phyloP scores from a whole-genome alignment of 2,888 invertebrate genomes.

The Callimorpha dominula region DNA sequence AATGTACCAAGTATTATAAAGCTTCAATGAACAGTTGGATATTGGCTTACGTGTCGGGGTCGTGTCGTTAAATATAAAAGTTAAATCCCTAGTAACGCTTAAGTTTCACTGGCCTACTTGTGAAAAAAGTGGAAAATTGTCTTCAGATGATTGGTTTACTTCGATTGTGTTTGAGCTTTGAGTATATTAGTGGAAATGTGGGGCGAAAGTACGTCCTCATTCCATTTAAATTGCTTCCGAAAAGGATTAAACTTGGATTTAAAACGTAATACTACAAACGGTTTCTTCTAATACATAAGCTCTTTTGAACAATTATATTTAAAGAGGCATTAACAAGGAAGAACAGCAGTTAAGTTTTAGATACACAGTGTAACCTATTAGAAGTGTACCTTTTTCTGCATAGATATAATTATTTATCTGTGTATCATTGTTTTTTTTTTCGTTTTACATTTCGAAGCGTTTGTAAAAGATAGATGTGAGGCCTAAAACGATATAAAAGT shows the following conservation, averaged over 20 bases:
- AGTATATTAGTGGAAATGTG: slow-evolving; percentile 20
- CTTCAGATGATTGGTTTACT: slow-evolving; percentile 32
- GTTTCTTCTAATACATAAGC: slow-evolving; percentile 1
- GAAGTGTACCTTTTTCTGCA: not conserved
- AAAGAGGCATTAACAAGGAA: not conserved
- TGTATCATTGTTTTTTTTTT: too few relatives aligned
- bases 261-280: slow-evolving; percentile 14
- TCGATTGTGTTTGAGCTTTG: slow-evolving; percentile 30
- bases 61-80: slow-evolving; percentile 23
- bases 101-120: slow-evolving; percentile 61
- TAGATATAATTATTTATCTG: not conserved
- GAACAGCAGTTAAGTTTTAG: too few relatives aligned
- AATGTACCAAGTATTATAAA: not conserved
- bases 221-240: slow-evolving; percentile 18
- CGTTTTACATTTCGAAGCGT: too few relatives aligned
- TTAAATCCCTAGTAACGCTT: slow-evolving; percentile 1
- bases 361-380: not conserved
- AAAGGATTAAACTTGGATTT: slow-evolving; percentile 16
- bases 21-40: not conserved
- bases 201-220: slow-evolving; percentile 15
- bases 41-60: slow-evolving; percentile 2
- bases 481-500: too few relatives aligned
- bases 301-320: slow-evolving; percentile 1
- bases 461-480: too few relatives aligned
- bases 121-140: slow-evolving; percentile 62